Evolutionary conservation across 2,888 invertebrate genomes (phyloP).

Genomic region (Acanthacorydalis orientalis): DNA sequence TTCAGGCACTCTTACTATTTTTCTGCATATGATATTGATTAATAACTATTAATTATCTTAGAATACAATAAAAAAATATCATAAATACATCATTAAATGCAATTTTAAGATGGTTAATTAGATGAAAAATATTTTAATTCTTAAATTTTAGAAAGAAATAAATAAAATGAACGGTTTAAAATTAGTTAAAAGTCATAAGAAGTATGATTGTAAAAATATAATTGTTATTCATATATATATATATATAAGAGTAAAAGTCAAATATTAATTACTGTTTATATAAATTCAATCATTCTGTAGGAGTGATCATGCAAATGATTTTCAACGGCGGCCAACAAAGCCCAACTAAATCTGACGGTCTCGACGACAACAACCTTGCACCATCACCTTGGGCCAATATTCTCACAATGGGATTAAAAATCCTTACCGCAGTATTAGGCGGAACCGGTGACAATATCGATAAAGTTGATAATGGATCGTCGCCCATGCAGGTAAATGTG

Average conservation of each 20-base stretch:
- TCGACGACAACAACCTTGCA: constrained; percentile 46
- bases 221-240: neutral
- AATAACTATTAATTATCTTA: no score
- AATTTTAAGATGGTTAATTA: no score
- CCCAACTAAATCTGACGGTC: constrained; percentile 67
- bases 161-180: no score
- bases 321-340: constrained; percentile 53
- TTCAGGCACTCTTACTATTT: no score
- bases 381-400: constrained; percentile 80
- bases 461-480: constrained; percentile 75
- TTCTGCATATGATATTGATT: no score
- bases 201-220: no score
- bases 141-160: no score
- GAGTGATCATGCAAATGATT: constrained; percentile 76
- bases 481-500: constrained; percentile 64
- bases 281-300: constrained; percentile 19
- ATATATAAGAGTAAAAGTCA: neutral
- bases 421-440: constrained; percentile 68
- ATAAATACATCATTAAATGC: no score
- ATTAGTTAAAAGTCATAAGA: no score
- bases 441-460: constrained; percentile 71
- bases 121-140: neutral
- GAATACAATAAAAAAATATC: no score
- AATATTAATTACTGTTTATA: no score
- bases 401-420: constrained; percentile 69